phyloP scores from a whole-genome alignment of 2,888 invertebrate genomes.

The Mycalesis mineus region DNA sequence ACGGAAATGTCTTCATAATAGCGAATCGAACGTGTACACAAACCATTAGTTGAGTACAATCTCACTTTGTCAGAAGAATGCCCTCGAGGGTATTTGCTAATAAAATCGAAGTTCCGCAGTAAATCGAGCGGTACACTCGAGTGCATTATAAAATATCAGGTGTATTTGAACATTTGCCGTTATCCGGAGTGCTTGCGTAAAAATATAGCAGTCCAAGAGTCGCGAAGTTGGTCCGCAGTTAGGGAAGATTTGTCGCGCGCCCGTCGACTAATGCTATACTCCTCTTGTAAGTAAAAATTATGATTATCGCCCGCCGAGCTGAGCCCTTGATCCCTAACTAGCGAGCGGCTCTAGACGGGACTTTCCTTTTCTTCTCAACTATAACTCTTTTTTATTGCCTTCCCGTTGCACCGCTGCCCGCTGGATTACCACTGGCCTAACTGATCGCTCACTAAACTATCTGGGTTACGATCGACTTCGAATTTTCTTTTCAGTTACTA shows the following conservation, averaged over 20 bases:
- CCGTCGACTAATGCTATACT: conserved; percentile 67
- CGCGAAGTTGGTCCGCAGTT: conserved; percentile 74
- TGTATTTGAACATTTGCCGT: conserved; percentile 5
- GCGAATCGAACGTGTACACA: too few species aligned
- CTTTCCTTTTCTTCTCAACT: conserved; percentile 76
- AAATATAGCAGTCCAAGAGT: conserved; percentile 42
- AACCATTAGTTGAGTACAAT: background rate
- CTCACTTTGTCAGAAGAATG: background rate
- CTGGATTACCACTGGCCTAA: conserved; percentile 60
- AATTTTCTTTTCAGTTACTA: conserved; percentile 24
- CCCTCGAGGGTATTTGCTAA: background rate
- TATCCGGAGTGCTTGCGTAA: conserved; percentile 22
- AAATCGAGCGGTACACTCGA: background rate
- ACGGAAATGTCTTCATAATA: too few species aligned
- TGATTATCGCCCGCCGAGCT: conserved; percentile 75
- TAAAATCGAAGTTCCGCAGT: background rate
- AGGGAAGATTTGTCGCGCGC: conserved; percentile 73
- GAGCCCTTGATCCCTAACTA: conserved; percentile 76
- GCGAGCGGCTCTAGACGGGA: conserved; percentile 57
- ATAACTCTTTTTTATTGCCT: conserved; percentile 79
- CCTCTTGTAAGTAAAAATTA: conserved; percentile 78
- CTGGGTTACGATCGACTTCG: conserved; percentile 25
- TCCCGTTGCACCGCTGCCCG: conserved; percentile 57
- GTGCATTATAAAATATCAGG: conserved; percentile 2
- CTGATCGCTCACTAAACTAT: conserved; percentile 36